Conservation (phyloP, 2,797 vertebrate species). For the Pangasius krempfi region DNA sequence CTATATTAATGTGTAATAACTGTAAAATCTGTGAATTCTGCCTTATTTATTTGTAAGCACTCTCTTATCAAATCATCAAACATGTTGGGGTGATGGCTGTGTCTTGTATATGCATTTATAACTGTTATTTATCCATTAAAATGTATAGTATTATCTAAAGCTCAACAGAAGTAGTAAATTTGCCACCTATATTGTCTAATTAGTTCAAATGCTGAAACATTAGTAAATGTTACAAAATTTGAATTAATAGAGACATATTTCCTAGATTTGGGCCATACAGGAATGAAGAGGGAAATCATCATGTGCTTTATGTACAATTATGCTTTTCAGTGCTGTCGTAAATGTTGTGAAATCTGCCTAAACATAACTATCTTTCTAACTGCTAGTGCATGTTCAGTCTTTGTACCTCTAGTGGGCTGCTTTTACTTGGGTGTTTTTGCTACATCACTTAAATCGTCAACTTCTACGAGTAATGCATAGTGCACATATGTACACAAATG, state of each 20-base stretch:
- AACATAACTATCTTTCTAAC: conserved; percentile 1
- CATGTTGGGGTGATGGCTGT: background rate
- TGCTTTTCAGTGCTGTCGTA: conserved; percentile 6
- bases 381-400: conserved; percentile 25
- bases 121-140: conserved; percentile 7
- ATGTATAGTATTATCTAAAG: background rate
- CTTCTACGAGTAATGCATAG: conserved; percentile 19
- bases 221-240: background rate
- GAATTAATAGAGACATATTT: background rate
- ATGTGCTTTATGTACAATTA: conserved; percentile 15
- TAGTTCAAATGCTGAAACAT: background rate
- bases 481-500: conserved; percentile 3
- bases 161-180: conserved; percentile 4
- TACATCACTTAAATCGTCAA: conserved; percentile 1
- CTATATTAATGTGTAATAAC: conserved; percentile 23
- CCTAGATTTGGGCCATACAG: background rate
- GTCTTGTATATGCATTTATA: conserved; percentile 19
- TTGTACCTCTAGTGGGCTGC: background rate
- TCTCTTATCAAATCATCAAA: conserved; percentile 21
- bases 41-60: conserved; percentile 69
- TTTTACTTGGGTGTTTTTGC: conserved; percentile 14
- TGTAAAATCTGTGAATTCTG: conserved; percentile 65
- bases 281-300: background rate
- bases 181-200: conserved; percentile 7
- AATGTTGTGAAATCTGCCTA: conserved; percentile 12